A percentile compares a stretch with the other conserved stretches of the same genome.
phyloP scores from a whole-genome alignment of 2,113 vertebrate genomes.

The Myiopsitta monachus region DNA sequence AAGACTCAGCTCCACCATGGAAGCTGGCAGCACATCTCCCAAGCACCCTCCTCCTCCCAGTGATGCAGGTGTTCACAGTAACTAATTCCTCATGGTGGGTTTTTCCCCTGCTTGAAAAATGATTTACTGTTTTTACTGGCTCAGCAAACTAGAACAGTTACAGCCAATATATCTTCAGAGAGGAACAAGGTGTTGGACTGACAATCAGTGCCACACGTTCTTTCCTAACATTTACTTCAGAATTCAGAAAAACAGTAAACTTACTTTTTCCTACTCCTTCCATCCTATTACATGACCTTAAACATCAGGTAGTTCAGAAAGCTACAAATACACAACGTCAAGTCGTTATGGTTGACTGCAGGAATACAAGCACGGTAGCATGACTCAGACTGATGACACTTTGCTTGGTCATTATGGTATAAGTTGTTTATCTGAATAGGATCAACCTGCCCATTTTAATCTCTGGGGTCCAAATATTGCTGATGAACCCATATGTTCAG shows the following conservation, averaged over 20 bases:
- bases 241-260: background rate
- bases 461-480: too few relatives aligned
- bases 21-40: background rate
- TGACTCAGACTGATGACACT: accelerated
- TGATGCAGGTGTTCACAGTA: background rate
- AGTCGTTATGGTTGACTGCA: accelerated
- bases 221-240: background rate
- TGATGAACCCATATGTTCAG: background rate
- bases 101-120: background rate
- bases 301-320: background rate
- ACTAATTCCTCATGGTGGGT: background rate
- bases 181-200: background rate
- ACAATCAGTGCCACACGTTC: accelerated
- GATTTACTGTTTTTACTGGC: background rate
- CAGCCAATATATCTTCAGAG: background rate
- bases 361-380: background rate
- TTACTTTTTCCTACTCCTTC: background rate
- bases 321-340: background rate
- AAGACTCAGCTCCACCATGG: accelerated
- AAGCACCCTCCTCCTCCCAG: background rate
- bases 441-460: background rate
- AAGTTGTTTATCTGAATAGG: background rate
- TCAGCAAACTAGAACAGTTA: background rate
- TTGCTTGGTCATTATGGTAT: background rate
- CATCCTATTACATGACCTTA: background rate